Conservation (phyloP, 2,113 vertebrate genomes). For the Pelmatolapia mariae region DNA sequence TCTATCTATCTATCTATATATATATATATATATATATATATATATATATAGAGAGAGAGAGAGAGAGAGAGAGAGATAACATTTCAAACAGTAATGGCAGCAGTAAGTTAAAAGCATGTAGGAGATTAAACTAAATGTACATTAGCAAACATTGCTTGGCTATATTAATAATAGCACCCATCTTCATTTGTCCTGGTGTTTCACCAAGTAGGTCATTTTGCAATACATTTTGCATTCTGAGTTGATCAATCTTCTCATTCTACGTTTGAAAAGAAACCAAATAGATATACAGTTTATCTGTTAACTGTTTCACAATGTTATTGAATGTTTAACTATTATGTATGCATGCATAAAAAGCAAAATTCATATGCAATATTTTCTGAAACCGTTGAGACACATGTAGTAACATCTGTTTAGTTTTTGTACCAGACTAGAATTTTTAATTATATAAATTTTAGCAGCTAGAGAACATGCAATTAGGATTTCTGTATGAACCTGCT, state of each 20-base stretch:
- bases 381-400: background rate
- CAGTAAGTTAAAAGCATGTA: background rate
- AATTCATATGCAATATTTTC: background rate
- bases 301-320: background rate
- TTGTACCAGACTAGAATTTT: background rate
- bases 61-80: no score
- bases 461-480: background rate
- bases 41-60: no score
- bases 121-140: background rate
- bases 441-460: background rate
- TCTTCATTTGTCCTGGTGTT: background rate
- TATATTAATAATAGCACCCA: background rate
- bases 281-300: background rate
- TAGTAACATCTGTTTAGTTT: background rate
- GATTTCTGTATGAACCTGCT: background rate
- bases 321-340: background rate
- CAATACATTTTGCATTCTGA: background rate
- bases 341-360: background rate
- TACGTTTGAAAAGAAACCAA: background rate
- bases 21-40: no score
- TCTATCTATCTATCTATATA: no score
- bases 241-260: background rate
- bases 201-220: background rate
- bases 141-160: background rate
- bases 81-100: background rate